A percentile compares a stretch with the other conserved stretches of the same genome.
Conservation (phyloP, 35 echinoderm and acorn worm species). For the Anneissia japonica region DNA sequence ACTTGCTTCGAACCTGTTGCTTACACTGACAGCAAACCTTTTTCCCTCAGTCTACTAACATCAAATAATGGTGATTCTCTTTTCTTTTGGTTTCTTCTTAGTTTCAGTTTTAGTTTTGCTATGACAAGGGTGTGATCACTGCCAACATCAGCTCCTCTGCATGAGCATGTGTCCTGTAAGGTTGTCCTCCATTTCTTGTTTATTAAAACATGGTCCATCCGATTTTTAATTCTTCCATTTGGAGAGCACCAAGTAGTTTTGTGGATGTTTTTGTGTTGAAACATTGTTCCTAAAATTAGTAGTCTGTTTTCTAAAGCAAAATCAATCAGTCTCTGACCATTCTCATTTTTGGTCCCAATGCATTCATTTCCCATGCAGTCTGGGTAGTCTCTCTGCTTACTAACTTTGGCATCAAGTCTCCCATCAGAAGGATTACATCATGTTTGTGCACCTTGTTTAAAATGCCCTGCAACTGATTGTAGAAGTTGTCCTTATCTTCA, state of each 20-base stretch:
- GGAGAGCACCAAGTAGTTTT: conserved; percentile 17
- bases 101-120: conserved; percentile 27
- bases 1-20: no score
- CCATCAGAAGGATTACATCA: no score
- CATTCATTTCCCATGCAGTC: conserved; percentile 19
- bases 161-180: background rate
- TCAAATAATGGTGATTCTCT: conserved; percentile 16
- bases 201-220: conserved; percentile 22
- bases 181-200: background rate
- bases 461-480: no score
- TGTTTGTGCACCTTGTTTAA: no score
- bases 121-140: conserved; percentile 31
- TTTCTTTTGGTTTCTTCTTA: conserved; percentile 12
- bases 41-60: background rate
- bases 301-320: conserved; percentile 4
- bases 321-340: conserved; percentile 23
- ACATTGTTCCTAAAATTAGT: conserved; percentile 24
- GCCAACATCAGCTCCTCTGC: conserved; percentile 27
- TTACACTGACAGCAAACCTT: no score
- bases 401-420: no score
- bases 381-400: no score
- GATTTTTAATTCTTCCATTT: background rate
- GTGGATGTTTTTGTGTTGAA: conserved; percentile 18
- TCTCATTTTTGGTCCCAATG: conserved; percentile 9
- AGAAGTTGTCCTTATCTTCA: no score